Evolutionary conservation across 2,113 vertebrate species (phyloP).

Genomic region (Podarcis cretensis): DNA sequence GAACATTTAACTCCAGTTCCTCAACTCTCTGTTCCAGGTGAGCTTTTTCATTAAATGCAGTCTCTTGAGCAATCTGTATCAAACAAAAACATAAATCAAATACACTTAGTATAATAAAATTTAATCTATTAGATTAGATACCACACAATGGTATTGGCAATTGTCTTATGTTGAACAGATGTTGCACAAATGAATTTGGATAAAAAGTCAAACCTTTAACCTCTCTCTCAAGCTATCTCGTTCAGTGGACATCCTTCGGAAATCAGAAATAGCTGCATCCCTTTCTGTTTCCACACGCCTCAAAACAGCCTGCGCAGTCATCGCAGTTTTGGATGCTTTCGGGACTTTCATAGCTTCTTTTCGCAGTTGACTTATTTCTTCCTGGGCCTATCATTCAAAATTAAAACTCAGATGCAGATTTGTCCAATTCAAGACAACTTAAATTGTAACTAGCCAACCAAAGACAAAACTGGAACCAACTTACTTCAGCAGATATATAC

Average conservation of each 20-base stretch:
- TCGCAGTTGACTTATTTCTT: conserved; percentile 77
- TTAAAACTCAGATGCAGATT: background rate
- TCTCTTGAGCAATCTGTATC: conserved; percentile 83
- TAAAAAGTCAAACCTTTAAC: conserved; percentile 73
- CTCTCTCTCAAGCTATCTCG: conserved; percentile 79
- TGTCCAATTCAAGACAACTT: background rate
- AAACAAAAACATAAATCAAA: conserved; percentile 41
- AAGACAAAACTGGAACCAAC: background rate
- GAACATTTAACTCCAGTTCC: conserved; percentile 78
- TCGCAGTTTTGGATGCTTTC: conserved; percentile 68
- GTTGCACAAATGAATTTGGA: background rate
- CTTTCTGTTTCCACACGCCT: conserved; percentile 77
- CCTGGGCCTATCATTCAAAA: conserved; percentile 76
- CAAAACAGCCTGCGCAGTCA: conserved; percentile 75
- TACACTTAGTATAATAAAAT: background rate
- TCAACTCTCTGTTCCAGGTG: conserved; percentile 83
- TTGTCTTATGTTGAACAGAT: background rate
- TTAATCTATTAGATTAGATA: background rate
- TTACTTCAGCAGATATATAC: background rate
- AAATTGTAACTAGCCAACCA: background rate
- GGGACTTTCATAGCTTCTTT: conserved; percentile 75
- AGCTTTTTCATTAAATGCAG: conserved; percentile 80
- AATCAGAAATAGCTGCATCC: conserved; percentile 75
- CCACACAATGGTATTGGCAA: conserved; percentile 20
- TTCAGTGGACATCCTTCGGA: conserved; percentile 82